Evolutionary conservation across 35 echinoderm and acorn worm species (phyloP).

Genomic region (Eucidaris tribuloides): DNA sequence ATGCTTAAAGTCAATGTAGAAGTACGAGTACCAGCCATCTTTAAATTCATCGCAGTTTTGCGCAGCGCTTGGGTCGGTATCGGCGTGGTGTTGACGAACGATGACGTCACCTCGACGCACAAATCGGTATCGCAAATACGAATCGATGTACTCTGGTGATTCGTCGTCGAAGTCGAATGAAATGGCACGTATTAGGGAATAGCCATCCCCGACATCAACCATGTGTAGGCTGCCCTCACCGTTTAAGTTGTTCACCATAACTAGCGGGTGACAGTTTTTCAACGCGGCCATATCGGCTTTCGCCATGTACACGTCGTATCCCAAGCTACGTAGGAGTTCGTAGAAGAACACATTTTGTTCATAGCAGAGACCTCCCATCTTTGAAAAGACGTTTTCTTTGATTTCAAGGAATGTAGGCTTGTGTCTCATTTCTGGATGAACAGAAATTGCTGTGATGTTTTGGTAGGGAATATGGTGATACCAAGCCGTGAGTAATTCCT

Average conservation of each 20-base stretch:
- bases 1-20: neutral
- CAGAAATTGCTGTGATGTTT: slow-evolving; percentile 34
- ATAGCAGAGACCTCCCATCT: slow-evolving; percentile 53
- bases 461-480: slow-evolving; percentile 49
- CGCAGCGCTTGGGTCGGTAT: neutral
- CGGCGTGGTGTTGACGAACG: slow-evolving; percentile 8
- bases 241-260: slow-evolving; percentile 26
- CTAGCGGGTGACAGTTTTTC: slow-evolving; percentile 13
- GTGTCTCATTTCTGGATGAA: slow-evolving; percentile 5
- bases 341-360: slow-evolving; percentile 38
- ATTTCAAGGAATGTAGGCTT: slow-evolving; percentile 47
- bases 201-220: slow-evolving; percentile 66
- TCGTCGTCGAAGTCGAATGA: slow-evolving; percentile 51
- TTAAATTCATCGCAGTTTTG: neutral
- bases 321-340: slow-evolving; percentile 29
- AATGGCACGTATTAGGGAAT: slow-evolving; percentile 51
- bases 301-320: slow-evolving; percentile 38
- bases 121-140: slow-evolving; percentile 58
- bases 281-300: slow-evolving; percentile 15
- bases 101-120: slow-evolving; percentile 17
- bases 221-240: slow-evolving; percentile 40
- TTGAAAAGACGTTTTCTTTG: slow-evolving; percentile 21
- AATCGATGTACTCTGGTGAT: slow-evolving; percentile 37
- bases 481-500: neutral
- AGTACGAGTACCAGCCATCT: neutral